phyloP scores from a whole-genome alignment of 2,888 invertebrate species.

The Urechis unicinctus region DNA sequence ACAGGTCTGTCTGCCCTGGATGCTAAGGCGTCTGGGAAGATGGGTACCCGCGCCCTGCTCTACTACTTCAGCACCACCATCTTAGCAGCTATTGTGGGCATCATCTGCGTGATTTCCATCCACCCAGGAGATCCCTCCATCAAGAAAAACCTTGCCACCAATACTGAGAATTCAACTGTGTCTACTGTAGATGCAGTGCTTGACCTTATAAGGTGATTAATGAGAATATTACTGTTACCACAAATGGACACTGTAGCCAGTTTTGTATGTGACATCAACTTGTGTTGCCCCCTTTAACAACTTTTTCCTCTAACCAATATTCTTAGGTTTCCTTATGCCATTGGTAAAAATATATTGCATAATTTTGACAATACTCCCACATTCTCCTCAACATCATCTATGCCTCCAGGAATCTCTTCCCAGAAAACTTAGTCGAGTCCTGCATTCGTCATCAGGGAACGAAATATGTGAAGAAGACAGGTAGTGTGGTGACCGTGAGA shows the following conservation, averaged over 20 bases:
- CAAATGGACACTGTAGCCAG: too few relatives aligned
- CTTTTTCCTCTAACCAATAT: too few relatives aligned
- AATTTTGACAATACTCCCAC: not conserved
- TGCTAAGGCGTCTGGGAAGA: slow-evolving; percentile 60
- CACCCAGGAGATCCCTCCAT: slow-evolving; percentile 57
- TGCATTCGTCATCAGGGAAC: slow-evolving; percentile 59
- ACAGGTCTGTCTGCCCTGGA: slow-evolving; percentile 63
- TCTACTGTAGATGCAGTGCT: slow-evolving; percentile 59
- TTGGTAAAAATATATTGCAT: not conserved
- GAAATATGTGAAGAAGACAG: slow-evolving; percentile 41
- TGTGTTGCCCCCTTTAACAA: too few relatives aligned
- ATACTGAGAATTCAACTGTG: slow-evolving; percentile 43
- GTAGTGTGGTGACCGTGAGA: slow-evolving; percentile 2
- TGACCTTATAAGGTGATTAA: slow-evolving; percentile 57
- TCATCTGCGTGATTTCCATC: slow-evolving; percentile 59
- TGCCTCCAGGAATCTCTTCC: slow-evolving; percentile 58
- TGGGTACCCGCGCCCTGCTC: slow-evolving; percentile 60
- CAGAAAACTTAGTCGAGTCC: slow-evolving; percentile 60
- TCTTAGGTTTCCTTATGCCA: too few relatives aligned
- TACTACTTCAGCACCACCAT: slow-evolving; percentile 65
- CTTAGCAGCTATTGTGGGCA: slow-evolving; percentile 61
- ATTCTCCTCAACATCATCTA: too few relatives aligned
- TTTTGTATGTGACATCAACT: too few relatives aligned
- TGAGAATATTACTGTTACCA: not conserved
- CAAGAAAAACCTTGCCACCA: slow-evolving; percentile 23